Base-by-base conservation (phyloP, 2,113 vertebrate genomes). In the Crotophaga sulcirostris region DNA sequence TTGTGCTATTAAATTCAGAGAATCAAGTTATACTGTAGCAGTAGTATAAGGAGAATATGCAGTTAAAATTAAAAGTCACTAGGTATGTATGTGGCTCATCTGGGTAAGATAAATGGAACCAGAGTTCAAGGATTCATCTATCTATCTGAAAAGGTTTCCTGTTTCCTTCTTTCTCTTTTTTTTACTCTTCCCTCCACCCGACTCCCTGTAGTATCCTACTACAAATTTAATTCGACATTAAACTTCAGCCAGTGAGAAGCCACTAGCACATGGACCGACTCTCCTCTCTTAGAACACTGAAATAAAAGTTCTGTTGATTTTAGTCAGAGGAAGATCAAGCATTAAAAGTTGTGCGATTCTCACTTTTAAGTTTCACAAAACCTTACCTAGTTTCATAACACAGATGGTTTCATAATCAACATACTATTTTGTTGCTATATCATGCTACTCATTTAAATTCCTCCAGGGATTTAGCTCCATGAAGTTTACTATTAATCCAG, bases 171-270 rank as follows among this genome's bases (percentile, higher is more conserved):
- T 34, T 38, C 6, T 52, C 5, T 40, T 20, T 11, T 24, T 74
- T 28, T 10, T 15, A 3, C 4, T 2, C 9, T 49, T 23, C 1
- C 16, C 3, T 11, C 28, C 45, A 3, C 1, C 2, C 13, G 4
- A 5, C 25, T 14, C 7, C 10, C 5, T 45, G 16, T 55, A 34
- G 5, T 36, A 82, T 78, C 23, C 12, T 62, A 28, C 21, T 28
- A 23, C 55, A 67, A 49, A 81, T 76, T 34, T 62, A 76, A 40
- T 38, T 8, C 2, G 9, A 26, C 3, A 21, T 52, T 49, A 52
- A 75, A 67, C 6, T 56, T 68, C 42, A 58, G 6, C 16, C 25
- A 58, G 15, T 72, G 15, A 54, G 16, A 89, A 78, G 17, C 40
- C 16, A 52, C 17, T 40, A 34, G 6, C 18, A 69, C 13, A 68